Conservation (phyloP, 35 echinoderm and acorn worm genomes). For the Patiria miniata region DNA sequence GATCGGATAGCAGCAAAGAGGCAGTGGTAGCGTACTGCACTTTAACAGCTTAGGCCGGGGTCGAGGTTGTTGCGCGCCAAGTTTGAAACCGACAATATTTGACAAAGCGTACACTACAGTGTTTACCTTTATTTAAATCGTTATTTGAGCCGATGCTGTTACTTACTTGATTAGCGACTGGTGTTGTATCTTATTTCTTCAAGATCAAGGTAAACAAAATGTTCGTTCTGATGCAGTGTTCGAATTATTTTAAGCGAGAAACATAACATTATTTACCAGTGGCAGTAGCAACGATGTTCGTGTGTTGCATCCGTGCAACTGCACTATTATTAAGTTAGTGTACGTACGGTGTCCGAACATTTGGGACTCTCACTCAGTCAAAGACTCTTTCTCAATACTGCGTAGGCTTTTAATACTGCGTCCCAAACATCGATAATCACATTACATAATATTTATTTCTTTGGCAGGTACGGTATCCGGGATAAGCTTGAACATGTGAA, state of each 20-base stretch:
- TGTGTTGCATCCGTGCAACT: too few species aligned
- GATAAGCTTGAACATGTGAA: too few species aligned
- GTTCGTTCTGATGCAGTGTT: background rate
- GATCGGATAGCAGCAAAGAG: too few species aligned
- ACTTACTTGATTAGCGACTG: background rate
- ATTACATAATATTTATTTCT: background rate
- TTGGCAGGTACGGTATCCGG: background rate
- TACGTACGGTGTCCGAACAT: too few species aligned
- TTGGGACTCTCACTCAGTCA: too few species aligned
- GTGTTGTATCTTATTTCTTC: background rate
- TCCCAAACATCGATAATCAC: background rate
- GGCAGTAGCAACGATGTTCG: too few species aligned
- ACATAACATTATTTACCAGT: too few species aligned
- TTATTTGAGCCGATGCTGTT: background rate
- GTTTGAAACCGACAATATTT: background rate
- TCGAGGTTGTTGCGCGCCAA: slow-evolving; percentile 7
- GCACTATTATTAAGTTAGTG: too few species aligned
- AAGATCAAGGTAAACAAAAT: background rate
- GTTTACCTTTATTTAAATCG: background rate
- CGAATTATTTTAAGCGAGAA: background rate
- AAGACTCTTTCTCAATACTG: background rate
- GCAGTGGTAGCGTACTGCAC: too few species aligned
- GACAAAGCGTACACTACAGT: background rate
- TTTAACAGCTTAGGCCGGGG: too few species aligned
- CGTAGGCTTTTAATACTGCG: background rate